Base-by-base conservation (phyloP, 2,888 invertebrate species). In the Himalopsyche kuldschensis region DNA sequence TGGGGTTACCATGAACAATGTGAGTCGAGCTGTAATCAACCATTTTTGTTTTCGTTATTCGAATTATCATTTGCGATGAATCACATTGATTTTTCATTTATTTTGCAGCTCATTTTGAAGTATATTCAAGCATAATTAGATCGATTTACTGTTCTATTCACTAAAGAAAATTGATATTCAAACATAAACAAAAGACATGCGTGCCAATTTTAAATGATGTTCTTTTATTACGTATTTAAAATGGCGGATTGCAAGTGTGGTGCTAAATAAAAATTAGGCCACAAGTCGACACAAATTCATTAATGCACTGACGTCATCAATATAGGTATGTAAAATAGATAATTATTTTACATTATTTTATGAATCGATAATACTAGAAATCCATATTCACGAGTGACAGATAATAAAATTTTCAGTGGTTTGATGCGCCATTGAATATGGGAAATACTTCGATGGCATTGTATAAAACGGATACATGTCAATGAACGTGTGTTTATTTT, bases 1-100 rank as follows among this genome's bases (percentile, higher is more conserved):
- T 48, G 83, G 75, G 75, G 77, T 75, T 75, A 75, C 31, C n/a
- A 32, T 32, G 75, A 75, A 55, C 55, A 55, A 20, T 55, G 55
- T 20, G 2, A 20, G 3, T 55, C 20, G 6, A 55, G 55, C 4
- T n/a, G 4, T 55, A 55, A 55, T n/a, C 20, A 55, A 55, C 55
- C 55, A 20, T 55, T 55, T 55, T 20, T 20, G n/a, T 55, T 20
- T 20, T 55, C 24, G 20, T 20, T 20, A 55, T 55, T 41, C 41
- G 41, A 41, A 6, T 32, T 32, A 32, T 32, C 32, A 32, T 15
- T 1, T 15, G 15, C 41, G 4, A 3, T 15, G 15, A 41, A 15
- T 11, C 3, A 15, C 15, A 15, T 41, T 41, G 15, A 2, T 41
- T 41, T 41, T 41, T 15, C 1, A 41, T 1, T 15, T 35, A 10